Percentiles rank a stretch among this genome's conserved stretches.
These are phyloP conservation scores for Petrophora chlorosata DNA, from an alignment of 2,888 invertebrate genomes.

Conservation along the genomic window DNA sequence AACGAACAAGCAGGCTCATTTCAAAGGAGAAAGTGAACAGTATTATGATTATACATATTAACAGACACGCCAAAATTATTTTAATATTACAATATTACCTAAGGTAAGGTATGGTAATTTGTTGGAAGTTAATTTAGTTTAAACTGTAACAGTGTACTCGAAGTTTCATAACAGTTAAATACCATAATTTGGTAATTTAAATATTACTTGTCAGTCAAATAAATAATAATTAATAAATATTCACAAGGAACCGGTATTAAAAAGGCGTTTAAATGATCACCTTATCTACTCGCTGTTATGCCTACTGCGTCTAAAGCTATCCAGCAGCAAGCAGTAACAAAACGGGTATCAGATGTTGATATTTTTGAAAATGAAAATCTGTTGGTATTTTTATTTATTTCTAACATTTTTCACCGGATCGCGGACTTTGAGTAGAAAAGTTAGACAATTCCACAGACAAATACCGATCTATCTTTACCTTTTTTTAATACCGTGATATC, in stretches of 20 bases:
- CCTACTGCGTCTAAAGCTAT: too few species aligned
- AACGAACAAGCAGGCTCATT: conserved; percentile 29
- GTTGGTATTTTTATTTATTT: too few species aligned
- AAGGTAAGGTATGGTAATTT: conserved; percentile 12
- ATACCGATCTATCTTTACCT: too few species aligned
- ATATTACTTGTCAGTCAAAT: neutral
- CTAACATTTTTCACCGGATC: too few species aligned
- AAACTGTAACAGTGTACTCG: conserved; percentile 8
- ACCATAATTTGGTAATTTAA: neutral
- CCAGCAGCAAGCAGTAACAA: too few species aligned
- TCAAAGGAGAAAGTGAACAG: conserved; percentile 34
- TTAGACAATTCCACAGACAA: too few species aligned
- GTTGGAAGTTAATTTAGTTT: conserved; percentile 6
- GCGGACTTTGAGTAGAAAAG: too few species aligned
- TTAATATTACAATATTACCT: conserved; percentile 23
- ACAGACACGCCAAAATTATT: conserved; percentile 24
- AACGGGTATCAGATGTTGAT: too few species aligned
- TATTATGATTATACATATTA: conserved; percentile 36
- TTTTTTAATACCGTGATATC: too few species aligned
- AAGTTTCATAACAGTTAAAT: neutral
- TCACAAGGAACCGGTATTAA: neutral
- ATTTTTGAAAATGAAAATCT: too few species aligned
- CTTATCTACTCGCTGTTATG: neutral
- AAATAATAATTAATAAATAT: neutral
- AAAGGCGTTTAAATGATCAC: too few species aligned